Evolutionary conservation across 2,113 vertebrate genomes (phyloP).

Genomic region (Rhinolophus ferrumequinum): DNA sequence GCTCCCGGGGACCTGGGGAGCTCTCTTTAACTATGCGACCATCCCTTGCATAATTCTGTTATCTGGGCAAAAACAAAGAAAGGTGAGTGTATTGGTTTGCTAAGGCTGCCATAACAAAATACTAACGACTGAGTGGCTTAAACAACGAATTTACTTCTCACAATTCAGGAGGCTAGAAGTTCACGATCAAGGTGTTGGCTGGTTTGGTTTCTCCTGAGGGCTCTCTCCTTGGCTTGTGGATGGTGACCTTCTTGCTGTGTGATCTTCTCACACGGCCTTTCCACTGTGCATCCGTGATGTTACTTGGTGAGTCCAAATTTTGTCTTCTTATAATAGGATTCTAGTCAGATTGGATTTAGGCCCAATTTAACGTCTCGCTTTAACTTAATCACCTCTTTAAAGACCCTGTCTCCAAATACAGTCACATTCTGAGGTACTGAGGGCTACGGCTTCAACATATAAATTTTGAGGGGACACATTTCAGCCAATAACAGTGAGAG

Average conservation of each 20-base stretch:
- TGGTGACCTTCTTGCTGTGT: accelerated
- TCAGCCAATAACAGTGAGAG: neutral
- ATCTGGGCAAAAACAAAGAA: neutral
- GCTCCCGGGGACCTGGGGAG: neutral
- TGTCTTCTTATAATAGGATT: neutral
- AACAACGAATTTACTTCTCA: neutral
- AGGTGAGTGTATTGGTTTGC: neutral
- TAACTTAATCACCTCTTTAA: neutral
- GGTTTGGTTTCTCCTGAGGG: neutral
- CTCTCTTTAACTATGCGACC: neutral
- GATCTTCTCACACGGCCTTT: neutral
- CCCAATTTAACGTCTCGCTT: neutral
- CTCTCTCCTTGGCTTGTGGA: neutral
- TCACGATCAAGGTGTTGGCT: neutral
- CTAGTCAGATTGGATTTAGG: neutral
- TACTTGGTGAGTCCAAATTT: neutral
- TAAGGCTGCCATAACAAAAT: neutral
- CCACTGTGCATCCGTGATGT: too few species aligned
- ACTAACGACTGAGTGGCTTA: neutral
- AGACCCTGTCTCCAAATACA: neutral
- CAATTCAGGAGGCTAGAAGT: neutral
- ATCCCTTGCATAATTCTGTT: neutral
- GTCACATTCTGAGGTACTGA: neutral
- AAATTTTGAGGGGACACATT: neutral
- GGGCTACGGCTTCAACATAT: neutral